Evolutionary conservation across 30 jellyfish, hydroid and myxozoan genomes (phyloP).

Genomic region (Pseudorhiza aurosa): DNA sequence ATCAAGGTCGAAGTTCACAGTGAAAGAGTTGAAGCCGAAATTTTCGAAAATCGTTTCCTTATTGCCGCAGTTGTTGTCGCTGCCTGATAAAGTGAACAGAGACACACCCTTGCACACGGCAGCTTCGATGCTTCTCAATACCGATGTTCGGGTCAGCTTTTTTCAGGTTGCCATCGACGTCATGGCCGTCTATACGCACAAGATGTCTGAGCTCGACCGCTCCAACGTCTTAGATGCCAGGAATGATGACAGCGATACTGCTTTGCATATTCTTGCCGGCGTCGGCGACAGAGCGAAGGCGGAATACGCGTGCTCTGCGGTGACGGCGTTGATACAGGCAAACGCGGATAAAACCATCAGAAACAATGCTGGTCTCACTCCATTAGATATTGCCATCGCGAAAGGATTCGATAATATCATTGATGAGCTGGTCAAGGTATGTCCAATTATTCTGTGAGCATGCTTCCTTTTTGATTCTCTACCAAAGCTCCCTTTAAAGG

Average conservation of each 20-base stretch:
- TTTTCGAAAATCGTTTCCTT: slow-evolving; percentile 76
- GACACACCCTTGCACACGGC: slow-evolving; percentile 96
- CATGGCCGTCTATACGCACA: slow-evolving; percentile 82
- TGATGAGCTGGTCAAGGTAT: slow-evolving; percentile 97
- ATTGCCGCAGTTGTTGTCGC: slow-evolving; percentile 60
- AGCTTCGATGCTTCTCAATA: slow-evolving; percentile 85
- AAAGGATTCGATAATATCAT: slow-evolving; percentile 85
- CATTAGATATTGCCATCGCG: slow-evolving; percentile 89
- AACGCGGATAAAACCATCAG: slow-evolving; percentile 91
- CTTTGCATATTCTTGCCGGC: slow-evolving; percentile 88
- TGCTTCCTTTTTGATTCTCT: neutral
- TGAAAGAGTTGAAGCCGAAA: slow-evolving; percentile 91
- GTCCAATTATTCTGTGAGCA: no score
- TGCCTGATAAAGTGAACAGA: slow-evolving; percentile 75
- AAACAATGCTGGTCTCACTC: slow-evolving; percentile 76
- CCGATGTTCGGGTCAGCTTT: slow-evolving; percentile 88
- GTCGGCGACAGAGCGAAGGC: slow-evolving; percentile 78
- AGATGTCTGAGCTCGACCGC: slow-evolving; percentile 71
- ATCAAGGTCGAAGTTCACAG: slow-evolving; percentile 87
- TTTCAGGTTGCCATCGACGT: slow-evolving; percentile 87
- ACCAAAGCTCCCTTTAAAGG: no score
- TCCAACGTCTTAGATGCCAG: slow-evolving; percentile 77
- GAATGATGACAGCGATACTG: slow-evolving; percentile 91
- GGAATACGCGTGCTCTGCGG: slow-evolving; percentile 92
- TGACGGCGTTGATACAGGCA: slow-evolving; percentile 79